Evolutionary conservation across 2,797 vertebrate genomes (phyloP).

Genomic region (Triplophysa yarkandensis): DNA sequence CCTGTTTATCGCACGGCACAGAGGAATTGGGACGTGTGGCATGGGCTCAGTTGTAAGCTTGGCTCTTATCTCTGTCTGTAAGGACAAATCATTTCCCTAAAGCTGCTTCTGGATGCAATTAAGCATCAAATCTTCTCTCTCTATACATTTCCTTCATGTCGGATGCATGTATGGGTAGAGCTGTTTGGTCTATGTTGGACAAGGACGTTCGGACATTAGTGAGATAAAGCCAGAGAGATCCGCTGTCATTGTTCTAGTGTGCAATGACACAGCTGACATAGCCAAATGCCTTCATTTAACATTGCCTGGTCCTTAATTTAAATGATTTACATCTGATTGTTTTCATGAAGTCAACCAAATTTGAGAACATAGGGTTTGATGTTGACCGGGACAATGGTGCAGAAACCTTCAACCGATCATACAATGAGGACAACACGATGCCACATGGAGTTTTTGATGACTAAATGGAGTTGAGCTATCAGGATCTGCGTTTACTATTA

Average conservation of each 20-base stretch:
- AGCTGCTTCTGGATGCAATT: constrained; percentile 42
- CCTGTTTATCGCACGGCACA: constrained; percentile 44
- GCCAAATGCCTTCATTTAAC: constrained; percentile 13
- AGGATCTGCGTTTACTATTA: too few species aligned
- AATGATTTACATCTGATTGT: background rate
- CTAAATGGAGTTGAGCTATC: too few species aligned
- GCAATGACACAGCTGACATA: constrained; percentile 19
- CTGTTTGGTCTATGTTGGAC: constrained; percentile 40
- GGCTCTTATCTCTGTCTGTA: constrained; percentile 38
- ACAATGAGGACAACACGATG: too few species aligned
- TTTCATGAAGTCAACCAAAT: too few species aligned
- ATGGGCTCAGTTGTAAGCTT: constrained; percentile 29
- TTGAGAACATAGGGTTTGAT: too few species aligned
- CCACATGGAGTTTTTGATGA: too few species aligned
- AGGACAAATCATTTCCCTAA: constrained; percentile 43
- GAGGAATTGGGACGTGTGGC: constrained; percentile 30
- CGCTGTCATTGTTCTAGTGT: constrained; percentile 32
- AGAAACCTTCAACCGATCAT: too few species aligned
- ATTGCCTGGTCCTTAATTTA: constrained; percentile 36
- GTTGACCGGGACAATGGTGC: too few species aligned
- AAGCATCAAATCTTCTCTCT: constrained; percentile 38
- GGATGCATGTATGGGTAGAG: constrained; percentile 37
- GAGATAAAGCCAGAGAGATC: constrained; percentile 32
- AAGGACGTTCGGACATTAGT: constrained; percentile 46
- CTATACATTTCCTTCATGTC: constrained; percentile 35